These are phyloP conservation scores for Gnathonemus longibarbis DNA, from an alignment of 2,113 vertebrate species.

Conservation along the genomic window DNA sequence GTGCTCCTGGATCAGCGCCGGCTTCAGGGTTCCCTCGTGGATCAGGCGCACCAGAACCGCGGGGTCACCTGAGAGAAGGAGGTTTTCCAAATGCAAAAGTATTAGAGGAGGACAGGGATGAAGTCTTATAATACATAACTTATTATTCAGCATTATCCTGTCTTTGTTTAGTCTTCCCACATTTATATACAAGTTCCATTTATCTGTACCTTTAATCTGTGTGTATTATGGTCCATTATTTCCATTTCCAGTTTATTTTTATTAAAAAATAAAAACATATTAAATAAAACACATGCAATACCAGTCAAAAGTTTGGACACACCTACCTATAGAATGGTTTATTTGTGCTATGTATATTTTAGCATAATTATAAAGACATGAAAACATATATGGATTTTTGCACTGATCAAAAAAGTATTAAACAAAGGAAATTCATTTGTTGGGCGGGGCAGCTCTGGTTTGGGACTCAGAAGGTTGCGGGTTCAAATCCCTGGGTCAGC, in stretches of 20 bases:
- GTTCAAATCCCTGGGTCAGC: not conserved
- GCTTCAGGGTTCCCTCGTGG: slow-evolving; percentile 73
- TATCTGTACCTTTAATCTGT: not conserved
- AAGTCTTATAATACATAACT: not conserved
- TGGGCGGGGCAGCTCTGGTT: not conserved
- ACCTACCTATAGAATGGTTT: not conserved
- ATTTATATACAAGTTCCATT: not conserved
- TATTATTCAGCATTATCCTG: not conserved
- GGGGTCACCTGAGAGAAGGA: slow-evolving; percentile 65
- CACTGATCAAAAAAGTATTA: not conserved
- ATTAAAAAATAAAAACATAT: not conserved
- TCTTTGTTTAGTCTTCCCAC: not conserved
- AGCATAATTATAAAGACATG: not conserved
- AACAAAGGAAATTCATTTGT: not conserved
- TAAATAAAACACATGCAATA: not conserved
- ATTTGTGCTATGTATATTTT: not conserved
- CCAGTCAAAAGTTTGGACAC: not conserved
- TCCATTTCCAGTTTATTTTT: not conserved
- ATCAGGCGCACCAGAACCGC: slow-evolving; percentile 78
- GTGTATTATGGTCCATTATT: not conserved
- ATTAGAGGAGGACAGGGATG: not conserved
- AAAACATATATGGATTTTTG: not conserved
- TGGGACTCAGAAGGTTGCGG: not conserved
- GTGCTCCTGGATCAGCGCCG: slow-evolving; percentile 71
- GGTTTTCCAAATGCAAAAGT: not conserved